Evolutionary conservation across 2,888 invertebrate genomes (phyloP).

Genomic region (Elysia crispata): DNA sequence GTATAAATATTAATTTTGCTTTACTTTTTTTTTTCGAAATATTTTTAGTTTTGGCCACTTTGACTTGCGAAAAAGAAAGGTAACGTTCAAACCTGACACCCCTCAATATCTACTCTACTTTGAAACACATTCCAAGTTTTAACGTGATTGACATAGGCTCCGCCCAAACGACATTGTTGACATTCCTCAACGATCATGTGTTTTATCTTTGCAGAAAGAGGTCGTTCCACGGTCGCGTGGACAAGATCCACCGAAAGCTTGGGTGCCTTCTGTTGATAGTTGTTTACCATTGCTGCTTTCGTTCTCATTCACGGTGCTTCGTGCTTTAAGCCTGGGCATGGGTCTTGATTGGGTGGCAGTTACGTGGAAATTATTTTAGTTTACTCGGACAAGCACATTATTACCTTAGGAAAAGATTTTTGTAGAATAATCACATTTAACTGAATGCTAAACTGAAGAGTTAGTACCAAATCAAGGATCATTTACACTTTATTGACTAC

Average conservation of each 20-base stretch:
- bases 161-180: slow-evolving; percentile 64
- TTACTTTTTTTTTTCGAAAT: not conserved
- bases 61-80: not conserved
- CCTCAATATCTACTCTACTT: slow-evolving; percentile 38
- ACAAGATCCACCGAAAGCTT: not conserved
- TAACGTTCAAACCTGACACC: slow-evolving; percentile 26
- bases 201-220: slow-evolving; percentile 49
- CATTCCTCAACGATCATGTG: slow-evolving; percentile 63
- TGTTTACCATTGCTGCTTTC: too few relatives aligned
- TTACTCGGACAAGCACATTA: too few relatives aligned
- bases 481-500: not conserved
- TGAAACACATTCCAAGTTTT: slow-evolving; percentile 51
- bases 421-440: too few relatives aligned
- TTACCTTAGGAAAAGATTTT: too few relatives aligned
- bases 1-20: too few relatives aligned
- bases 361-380: too few relatives aligned
- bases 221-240: slow-evolving; percentile 32
- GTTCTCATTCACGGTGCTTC: too few relatives aligned
- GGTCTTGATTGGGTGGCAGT: too few relatives aligned
- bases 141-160: slow-evolving; percentile 60
- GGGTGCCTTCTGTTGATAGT: too few relatives aligned
- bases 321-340: too few relatives aligned
- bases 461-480: not conserved
- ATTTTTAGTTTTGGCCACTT: not conserved
- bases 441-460: too few relatives aligned